Conservation (phyloP, 2,888 invertebrate species). For the Nomada ferruginata region DNA sequence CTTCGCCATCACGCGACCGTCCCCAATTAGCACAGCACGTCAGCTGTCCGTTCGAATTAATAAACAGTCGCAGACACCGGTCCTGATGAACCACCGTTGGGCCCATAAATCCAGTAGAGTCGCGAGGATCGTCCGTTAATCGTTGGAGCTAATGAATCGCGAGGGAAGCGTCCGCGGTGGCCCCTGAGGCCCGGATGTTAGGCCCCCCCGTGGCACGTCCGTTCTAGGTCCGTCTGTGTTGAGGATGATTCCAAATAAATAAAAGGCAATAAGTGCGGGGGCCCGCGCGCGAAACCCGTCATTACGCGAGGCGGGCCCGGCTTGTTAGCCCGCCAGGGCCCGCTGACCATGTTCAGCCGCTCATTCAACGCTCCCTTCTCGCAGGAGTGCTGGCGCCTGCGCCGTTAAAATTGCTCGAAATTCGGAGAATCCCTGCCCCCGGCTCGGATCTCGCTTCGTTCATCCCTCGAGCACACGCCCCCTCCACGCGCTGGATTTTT, state of each 20-base stretch:
- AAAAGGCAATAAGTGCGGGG: conserved; percentile 84
- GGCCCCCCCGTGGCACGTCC: conserved; percentile 71
- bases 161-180: conserved; percentile 63
- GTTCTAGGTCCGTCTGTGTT: conserved; percentile 69
- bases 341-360: conserved; percentile 76
- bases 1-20: conserved; percentile 7
- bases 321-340: conserved; percentile 83
- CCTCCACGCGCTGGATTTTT: conserved; percentile 20
- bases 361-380: conserved; percentile 77
- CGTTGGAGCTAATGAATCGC: conserved; percentile 79
- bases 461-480: conserved; percentile 45
- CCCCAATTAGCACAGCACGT: conserved; percentile 34
- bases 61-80: conserved; percentile 4
- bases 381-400: conserved; percentile 81
- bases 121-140: conserved; percentile 68
- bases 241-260: conserved; percentile 82
- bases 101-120: conserved; percentile 58
- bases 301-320: conserved; percentile 84
- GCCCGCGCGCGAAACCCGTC: conserved; percentile 83
- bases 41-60: conserved; percentile 28
- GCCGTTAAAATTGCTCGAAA: conserved; percentile 83
- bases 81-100: too few species aligned
- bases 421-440: conserved; percentile 80
- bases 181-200: conserved; percentile 81
- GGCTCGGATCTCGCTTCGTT: conserved; percentile 57